Conservation (phyloP, 2,797 vertebrate genomes). For the Setipinna tenuifilis region DNA sequence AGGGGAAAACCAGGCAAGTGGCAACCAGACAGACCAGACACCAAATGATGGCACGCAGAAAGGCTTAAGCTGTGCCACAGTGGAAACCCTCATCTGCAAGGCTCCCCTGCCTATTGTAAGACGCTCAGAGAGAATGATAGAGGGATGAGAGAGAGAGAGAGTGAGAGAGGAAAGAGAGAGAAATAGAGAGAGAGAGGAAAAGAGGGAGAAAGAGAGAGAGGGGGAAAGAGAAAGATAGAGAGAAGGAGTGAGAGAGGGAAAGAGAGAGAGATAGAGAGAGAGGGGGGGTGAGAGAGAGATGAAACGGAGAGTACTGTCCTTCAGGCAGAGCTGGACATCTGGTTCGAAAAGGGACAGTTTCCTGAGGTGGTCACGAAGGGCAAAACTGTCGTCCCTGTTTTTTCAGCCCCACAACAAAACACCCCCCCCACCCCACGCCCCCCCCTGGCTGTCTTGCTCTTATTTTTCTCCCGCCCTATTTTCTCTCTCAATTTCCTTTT, state of each 20-base stretch:
- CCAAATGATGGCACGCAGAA: background rate
- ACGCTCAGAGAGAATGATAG: background rate
- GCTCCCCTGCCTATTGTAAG: background rate
- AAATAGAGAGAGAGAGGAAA: background rate
- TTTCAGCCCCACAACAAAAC: background rate
- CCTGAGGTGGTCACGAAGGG: constrained; percentile 13
- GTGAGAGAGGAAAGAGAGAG: background rate
- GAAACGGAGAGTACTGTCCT: background rate
- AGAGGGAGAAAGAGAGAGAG: background rate
- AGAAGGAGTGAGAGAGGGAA: background rate
- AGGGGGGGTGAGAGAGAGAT: background rate
- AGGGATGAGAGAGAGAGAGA: background rate
- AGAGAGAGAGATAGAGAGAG: background rate
- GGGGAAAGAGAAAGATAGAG: background rate
- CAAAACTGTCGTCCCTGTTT: background rate
- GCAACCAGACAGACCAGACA: background rate
- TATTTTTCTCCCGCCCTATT: background rate
- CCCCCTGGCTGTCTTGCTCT: background rate
- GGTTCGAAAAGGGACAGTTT: constrained; percentile 23
- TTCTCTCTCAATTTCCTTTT: constrained; percentile 18
- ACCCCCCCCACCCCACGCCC: too few species aligned
- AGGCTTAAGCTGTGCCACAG: background rate
- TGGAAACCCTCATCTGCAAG: background rate
- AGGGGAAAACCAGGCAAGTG: background rate
- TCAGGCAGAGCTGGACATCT: background rate